A percentile compares a stretch with the other conserved stretches of the same genome.
Conservation (phyloP, 1,140 invertebrate genomes). For the Neelides sp. region DNA sequence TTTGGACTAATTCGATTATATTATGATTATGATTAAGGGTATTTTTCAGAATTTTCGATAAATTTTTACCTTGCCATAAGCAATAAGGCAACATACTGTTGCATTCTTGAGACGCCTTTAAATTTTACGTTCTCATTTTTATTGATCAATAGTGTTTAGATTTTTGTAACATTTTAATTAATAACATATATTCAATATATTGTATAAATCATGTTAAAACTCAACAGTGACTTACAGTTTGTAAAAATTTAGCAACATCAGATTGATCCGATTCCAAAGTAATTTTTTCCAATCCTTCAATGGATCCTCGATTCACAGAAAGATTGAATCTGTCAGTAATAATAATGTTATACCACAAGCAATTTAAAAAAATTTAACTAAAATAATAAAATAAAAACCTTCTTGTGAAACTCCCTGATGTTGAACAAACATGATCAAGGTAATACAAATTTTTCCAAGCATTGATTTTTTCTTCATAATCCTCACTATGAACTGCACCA, state of each 20-base stretch:
- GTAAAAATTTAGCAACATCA: slow-evolving; percentile 1
- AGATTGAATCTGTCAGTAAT: no score
- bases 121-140: no score
- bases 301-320: not conserved
- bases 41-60: no score
- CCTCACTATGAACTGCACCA: not conserved
- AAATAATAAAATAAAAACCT: slow-evolving; percentile 21
- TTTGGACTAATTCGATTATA: no score
- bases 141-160: no score
- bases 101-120: slow-evolving; percentile 26
- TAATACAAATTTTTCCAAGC: slow-evolving; percentile 18
- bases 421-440: slow-evolving; percentile 26
- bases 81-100: slow-evolving; percentile 24
- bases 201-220: not conserved
- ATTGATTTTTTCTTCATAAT: not conserved
- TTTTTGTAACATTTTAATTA: no score
- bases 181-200: no score
- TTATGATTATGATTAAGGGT: no score
- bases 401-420: slow-evolving; percentile 22
- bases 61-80: slow-evolving; percentile 25
- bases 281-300: not conserved
- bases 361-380: not conserved
- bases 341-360: not conserved
- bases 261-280: slow-evolving; percentile 9
- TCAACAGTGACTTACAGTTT: not conserved